Conservation (phyloP, 1,140 invertebrate species). For the Hypothenemus hampei region DNA sequence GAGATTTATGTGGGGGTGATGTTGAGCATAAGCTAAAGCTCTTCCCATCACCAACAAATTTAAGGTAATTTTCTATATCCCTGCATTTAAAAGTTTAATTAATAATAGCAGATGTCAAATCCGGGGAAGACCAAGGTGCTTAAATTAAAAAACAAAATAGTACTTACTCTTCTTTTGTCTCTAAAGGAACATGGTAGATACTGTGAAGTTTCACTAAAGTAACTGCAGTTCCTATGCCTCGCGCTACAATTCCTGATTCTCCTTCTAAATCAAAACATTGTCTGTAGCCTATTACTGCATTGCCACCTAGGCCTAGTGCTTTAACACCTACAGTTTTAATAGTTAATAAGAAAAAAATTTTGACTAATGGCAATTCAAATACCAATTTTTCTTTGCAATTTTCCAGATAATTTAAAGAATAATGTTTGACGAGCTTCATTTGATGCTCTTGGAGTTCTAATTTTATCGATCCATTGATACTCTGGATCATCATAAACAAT, state of each 20-base stretch:
- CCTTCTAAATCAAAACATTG: slow-evolving; percentile 96
- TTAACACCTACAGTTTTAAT: slow-evolving; percentile 55
- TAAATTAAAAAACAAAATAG: slow-evolving; percentile 1
- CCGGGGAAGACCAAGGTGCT: background rate
- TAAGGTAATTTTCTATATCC: slow-evolving; percentile 40
- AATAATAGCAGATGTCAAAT: background rate
- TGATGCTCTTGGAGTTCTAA: slow-evolving; percentile 89
- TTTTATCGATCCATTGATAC: slow-evolving; percentile 99
- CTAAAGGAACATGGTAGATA: slow-evolving; percentile 23
- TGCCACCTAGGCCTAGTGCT: slow-evolving; percentile 89
- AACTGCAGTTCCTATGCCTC: slow-evolving; percentile 90
- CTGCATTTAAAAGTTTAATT: slow-evolving; percentile 34
- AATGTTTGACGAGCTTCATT: slow-evolving; percentile 95
- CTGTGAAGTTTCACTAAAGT: slow-evolving; percentile 59
- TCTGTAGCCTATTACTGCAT: slow-evolving; percentile 91
- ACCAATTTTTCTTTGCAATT: slow-evolving; percentile 90
- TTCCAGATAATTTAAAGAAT: slow-evolving; percentile 92
- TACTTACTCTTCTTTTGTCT: slow-evolving; percentile 61
- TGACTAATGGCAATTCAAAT: background rate
- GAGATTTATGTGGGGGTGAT: slow-evolving; percentile 15
- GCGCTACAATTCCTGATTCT: slow-evolving; percentile 89
- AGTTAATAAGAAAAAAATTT: background rate
- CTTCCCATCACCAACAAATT: slow-evolving; percentile 42
- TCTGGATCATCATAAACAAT: slow-evolving; percentile 98
- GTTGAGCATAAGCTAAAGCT: slow-evolving; percentile 38